These are phyloP conservation scores for Ganaspis sp. DNA, from an alignment of 1,140 invertebrate species.

Conservation along the genomic window DNA sequence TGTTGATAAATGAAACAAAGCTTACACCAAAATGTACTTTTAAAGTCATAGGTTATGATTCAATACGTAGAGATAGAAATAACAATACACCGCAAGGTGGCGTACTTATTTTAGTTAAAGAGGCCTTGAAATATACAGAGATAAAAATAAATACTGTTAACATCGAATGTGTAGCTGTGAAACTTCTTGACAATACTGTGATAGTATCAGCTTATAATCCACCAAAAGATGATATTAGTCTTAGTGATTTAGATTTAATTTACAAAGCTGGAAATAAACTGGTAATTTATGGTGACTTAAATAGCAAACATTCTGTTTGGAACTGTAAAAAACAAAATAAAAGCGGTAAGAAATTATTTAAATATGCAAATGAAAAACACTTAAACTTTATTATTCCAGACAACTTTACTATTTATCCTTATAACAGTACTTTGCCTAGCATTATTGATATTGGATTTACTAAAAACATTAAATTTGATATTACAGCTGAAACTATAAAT, in stretches of 20 bases:
- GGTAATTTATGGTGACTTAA: no score
- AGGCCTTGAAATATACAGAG: not conserved
- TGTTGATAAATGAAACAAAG: not conserved
- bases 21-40: not conserved
- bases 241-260: conserved; percentile 21
- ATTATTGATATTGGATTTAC: not conserved
- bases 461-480: not conserved
- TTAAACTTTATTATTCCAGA: not conserved
- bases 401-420: not conserved
- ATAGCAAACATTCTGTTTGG: no score
- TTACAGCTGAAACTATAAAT: not conserved
- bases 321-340: not conserved
- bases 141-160: not conserved
- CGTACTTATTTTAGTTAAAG: not conserved
- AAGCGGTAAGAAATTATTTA: not conserved
- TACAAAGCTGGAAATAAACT: conserved; percentile 4
- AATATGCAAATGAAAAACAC: not conserved
- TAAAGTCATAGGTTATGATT: not conserved
- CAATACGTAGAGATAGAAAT: not conserved
- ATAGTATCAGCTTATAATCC: not conserved
- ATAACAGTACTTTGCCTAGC: not conserved
- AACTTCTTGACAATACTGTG: not conserved
- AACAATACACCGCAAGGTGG: not conserved
- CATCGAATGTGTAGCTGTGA: not conserved
- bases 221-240: not conserved